These are phyloP conservation scores for Zaprionus obscuricornis DNA, from an alignment of 2,888 invertebrate species.

Conservation along the genomic window DNA sequence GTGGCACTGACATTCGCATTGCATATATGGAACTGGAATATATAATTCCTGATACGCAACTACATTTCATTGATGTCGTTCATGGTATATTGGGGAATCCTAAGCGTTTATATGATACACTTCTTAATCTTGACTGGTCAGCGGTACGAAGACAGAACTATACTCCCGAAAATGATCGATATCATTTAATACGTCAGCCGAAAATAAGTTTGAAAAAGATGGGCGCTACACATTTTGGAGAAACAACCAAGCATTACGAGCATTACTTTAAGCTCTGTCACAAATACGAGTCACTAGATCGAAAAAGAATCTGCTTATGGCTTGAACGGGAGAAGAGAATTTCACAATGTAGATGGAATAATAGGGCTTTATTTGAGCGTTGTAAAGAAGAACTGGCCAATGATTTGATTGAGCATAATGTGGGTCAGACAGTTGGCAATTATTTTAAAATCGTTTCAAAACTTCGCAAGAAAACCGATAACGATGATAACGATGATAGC, in stretches of 20 bases:
- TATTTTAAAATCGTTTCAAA: no score
- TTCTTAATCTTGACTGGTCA: slow-evolving; percentile 74
- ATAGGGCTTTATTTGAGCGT: no score
- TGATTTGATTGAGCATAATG: no score
- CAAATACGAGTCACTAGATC: slow-evolving; percentile 60
- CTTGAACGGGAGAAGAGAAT: no score
- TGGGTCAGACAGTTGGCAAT: no score
- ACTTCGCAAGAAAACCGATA: no score
- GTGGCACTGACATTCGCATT: slow-evolving; percentile 79
- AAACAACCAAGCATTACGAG: slow-evolving; percentile 56
- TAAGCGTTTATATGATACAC: slow-evolving; percentile 78
- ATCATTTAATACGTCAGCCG: slow-evolving; percentile 76
- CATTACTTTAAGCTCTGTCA: slow-evolving; percentile 68
- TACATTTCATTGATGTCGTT: slow-evolving; percentile 74
- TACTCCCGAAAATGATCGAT: slow-evolving; percentile 76
- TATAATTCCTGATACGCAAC: slow-evolving; percentile 78
- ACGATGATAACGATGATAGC: no score
- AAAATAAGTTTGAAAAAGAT: slow-evolving; percentile 68
- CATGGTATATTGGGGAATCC: slow-evolving; percentile 82
- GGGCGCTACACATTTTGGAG: slow-evolving; percentile 50
- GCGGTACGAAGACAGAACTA: slow-evolving; percentile 72
- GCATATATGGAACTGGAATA: slow-evolving; percentile 79
- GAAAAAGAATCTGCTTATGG: no score
- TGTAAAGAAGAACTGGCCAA: no score
- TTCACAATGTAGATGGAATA: no score